These are phyloP conservation scores for Anoncus sp. DNA, from an alignment of 2,888 invertebrate species.

Conservation along the genomic window DNA sequence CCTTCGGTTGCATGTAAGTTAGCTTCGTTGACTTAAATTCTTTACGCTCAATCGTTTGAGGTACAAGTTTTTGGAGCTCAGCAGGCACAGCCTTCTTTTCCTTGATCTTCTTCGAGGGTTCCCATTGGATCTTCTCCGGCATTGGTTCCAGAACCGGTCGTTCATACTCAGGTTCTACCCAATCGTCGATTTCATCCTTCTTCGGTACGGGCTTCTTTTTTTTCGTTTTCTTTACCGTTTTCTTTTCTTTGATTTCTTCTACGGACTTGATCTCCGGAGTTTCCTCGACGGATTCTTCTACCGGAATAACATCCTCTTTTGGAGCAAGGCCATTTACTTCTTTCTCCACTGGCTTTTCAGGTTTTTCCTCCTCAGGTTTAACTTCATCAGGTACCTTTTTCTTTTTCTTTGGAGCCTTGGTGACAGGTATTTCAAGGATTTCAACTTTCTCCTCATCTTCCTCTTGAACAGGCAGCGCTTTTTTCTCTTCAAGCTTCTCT, in stretches of 20 bases:
- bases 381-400: conserved; percentile 71
- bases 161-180: conserved; percentile 81
- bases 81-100: conserved; percentile 68
- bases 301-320: conserved; percentile 41
- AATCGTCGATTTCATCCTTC: conserved; percentile 74
- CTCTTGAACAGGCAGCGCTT: conserved; percentile 68
- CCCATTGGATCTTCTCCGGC: conserved; percentile 81
- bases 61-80: conserved; percentile 76
- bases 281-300: conserved; percentile 57
- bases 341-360: conserved; percentile 69
- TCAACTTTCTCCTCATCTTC: conserved; percentile 70
- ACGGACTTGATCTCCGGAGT: conserved; percentile 59
- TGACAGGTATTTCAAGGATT: conserved; percentile 77
- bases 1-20: conserved; percentile 85
- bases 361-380: conserved; percentile 79
- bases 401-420: conserved; percentile 68
- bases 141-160: conserved; percentile 81
- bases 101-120: conserved; percentile 76
- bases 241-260: conserved; percentile 68
- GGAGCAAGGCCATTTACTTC: conserved; percentile 66
- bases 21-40: conserved; percentile 86
- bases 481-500: conserved; percentile 58
- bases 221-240: conserved; percentile 65
- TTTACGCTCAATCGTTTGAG: conserved; percentile 86
- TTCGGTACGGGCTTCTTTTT: conserved; percentile 68